Evolutionary conservation across 37 sponge, comb jelly and placozoan genomes (phyloP), one percentile per base, ranked within the genome.

Genomic region (Crambe crambe): DNA sequence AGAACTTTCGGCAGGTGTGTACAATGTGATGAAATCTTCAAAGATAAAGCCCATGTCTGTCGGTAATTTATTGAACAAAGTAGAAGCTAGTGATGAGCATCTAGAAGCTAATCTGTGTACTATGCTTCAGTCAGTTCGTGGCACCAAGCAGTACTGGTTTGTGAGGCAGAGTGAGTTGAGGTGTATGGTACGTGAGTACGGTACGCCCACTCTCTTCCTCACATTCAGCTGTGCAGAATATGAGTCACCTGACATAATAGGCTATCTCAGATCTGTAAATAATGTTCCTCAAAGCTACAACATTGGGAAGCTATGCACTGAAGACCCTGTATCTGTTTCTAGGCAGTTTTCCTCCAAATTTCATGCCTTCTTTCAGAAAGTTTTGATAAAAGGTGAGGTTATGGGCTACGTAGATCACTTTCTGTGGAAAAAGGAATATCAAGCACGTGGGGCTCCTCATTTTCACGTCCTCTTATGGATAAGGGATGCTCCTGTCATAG

Each of bases 111-210:
- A 61, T 32, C 42, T 68, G 40, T 59, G 40, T 29, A 83, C 76
- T 29, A 66, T 84, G 39, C 64, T 89, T 20, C 75, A 83, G 58
- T 72, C 74, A 29, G 79, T 83, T 20, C 79, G 74, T 37, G 89
- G 80, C 26, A 71, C 70, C 30, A 83, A 84, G 75, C 74, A 75
- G 56, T 84, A 61, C 56, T 89, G 85, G 81, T 79, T 68, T 44
- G 22, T 75, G 54, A 37, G 66, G 18, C n/a, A 69, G n/a, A 74
- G 81, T 73, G 85, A 84, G 23, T 23, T 79, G 44, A 74, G 25
- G 47, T 78, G 80, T 25, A 89, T 89, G 90, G 41, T 89, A 26
- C 75, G 84, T 12, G 84, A 76, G 74, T n/a, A n/a, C n/a, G n/a
- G n/a, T n/a, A n/a, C n/a, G n/a, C n/a, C n/a, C n/a, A n/a, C n/a